Evolutionary conservation across 2,888 invertebrate species (phyloP), one percentile per base, ranked within the genome.

Genomic region (Eubasilissa splendida): DNA sequence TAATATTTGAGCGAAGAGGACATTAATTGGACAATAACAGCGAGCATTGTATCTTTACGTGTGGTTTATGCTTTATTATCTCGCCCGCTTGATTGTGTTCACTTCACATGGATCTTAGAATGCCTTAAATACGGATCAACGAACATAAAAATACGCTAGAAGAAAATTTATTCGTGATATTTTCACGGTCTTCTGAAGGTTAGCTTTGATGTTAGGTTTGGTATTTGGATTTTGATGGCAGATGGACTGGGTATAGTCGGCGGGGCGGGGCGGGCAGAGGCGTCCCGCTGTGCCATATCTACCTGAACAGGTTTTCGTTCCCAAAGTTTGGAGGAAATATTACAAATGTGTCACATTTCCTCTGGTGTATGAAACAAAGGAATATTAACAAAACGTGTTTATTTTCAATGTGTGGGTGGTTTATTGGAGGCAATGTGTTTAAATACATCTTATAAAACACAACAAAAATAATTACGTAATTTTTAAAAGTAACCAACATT

Each of bases 331-430:
- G 52, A 68, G 50, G 68, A 68, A 66, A 68, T n/a, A 76, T 77
- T 80, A 80, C 77, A 71, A 77, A 80, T 77, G 77, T 77, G 80
- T 80, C 80, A 80, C 80, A 77, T 80, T 80, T 80, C 71, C 71
- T 56, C 56, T 50, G 50, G 12, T 50, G 50, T 68, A 68, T 9
- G 68, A 68, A 68, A 68, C 68, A 68, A 68, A 68, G 68, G 42
- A 33, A 52, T n/a, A 68, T 68, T 52, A 66, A 68, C 50, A 68
- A 10, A 68, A 68, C 68, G 42, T 42, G 68, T 68, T 52, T 68
- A 14, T 68, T 50, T 68, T 52, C 4, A 50, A 50, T 14, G 68
- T 68, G 68, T 68, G 14, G 14, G 68, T 68, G 14, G 68, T 68
- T 68, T 52, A 68, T 52, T 50, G 68, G n/a, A 68, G 50, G 33